Percentiles rank a stretch among this genome's conserved stretches.
Conservation (phyloP, 37 sponge, comb jelly and placozoan species). For the Dysidea cf. avara region DNA sequence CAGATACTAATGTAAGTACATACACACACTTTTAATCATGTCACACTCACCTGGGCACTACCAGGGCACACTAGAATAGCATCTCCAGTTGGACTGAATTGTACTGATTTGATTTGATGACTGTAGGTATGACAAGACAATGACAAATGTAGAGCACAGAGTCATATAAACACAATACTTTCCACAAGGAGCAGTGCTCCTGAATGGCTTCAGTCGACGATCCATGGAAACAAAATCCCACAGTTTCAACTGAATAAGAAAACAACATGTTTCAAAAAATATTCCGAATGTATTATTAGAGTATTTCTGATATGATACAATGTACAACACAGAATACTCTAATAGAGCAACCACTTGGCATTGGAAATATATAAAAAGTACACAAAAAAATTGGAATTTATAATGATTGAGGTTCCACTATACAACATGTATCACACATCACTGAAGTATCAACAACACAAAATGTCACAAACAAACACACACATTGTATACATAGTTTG, state of each 20-base stretch:
- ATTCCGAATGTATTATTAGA: too few species aligned
- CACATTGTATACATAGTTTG: background rate
- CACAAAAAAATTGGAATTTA: too few species aligned
- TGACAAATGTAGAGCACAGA: background rate
- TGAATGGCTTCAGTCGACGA: constrained; percentile 63
- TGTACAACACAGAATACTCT: too few species aligned
- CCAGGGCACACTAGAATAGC: constrained; percentile 75
- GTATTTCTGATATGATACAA: too few species aligned
- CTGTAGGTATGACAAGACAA: constrained; percentile 24
- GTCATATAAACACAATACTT: constrained; percentile 31
- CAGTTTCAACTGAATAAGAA: too few species aligned
- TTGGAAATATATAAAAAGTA: too few species aligned
- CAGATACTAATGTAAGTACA: background rate
- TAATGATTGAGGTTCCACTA: background rate
- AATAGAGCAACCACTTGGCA: too few species aligned
- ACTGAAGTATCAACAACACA: constrained; percentile 2
- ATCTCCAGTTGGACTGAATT: constrained; percentile 89
- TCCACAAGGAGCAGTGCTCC: constrained; percentile 78
- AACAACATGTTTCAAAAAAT: too few species aligned
- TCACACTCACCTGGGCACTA: constrained; percentile 66
- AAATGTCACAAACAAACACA: background rate
- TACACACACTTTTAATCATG: background rate
- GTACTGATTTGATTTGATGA: constrained; percentile 76
- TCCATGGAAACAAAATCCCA: constrained; percentile 95
- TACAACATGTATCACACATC: background rate